These are phyloP conservation scores for Lycocorax pyrrhopterus DNA, from an alignment of 2,113 vertebrate species.

Conservation along the genomic window DNA sequence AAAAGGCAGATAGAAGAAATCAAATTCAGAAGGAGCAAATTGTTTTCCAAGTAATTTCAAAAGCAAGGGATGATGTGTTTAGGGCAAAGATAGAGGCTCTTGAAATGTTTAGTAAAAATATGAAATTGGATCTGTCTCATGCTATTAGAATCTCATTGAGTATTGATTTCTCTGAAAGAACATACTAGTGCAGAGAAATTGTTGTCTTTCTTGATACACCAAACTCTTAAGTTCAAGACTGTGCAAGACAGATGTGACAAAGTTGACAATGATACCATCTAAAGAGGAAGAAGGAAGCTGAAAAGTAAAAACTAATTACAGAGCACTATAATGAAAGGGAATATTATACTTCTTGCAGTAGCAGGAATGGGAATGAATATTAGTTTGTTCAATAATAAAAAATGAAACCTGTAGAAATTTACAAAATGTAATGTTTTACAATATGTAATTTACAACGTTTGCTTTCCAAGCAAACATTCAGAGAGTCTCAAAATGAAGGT, in stretches of 20 bases:
- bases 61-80: constrained; percentile 1
- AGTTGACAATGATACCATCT: neutral
- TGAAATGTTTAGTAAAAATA: constrained; percentile 2
- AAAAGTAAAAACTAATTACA: neutral
- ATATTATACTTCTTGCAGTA: neutral
- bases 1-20: neutral
- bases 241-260: neutral
- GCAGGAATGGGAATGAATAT: neutral
- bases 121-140: neutral
- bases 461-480: neutral
- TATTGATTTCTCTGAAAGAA: neutral
- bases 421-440: neutral
- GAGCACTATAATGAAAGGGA: neutral
- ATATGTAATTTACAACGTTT: neutral
- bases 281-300: neutral
- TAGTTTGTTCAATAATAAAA: neutral
- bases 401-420: neutral
- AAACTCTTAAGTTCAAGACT: neutral
- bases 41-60: constrained; percentile 4
- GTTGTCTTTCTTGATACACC: neutral
- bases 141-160: neutral
- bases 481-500: neutral
- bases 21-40: constrained; percentile 8
- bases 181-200: neutral
- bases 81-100: neutral